Conservation (phyloP, 2,113 vertebrate genomes). For the Triplophysa dalaica region DNA sequence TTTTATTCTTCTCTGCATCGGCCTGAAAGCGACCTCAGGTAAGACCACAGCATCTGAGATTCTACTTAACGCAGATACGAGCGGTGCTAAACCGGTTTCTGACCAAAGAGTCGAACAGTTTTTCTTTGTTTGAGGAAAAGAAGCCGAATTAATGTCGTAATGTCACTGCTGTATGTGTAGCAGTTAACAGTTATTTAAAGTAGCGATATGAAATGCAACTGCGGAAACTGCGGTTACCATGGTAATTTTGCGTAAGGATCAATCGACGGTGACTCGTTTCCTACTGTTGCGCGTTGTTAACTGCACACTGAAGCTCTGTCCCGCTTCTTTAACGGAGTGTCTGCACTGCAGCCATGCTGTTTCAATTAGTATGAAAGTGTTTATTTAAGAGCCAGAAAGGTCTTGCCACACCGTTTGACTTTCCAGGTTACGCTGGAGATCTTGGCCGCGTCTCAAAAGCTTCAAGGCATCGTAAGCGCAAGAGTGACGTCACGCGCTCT, state of each 20-base stretch:
- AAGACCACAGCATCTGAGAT: constrained; percentile 38
- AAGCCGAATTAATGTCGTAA: neutral
- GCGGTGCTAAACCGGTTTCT: constrained; percentile 8
- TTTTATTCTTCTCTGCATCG: constrained; percentile 71
- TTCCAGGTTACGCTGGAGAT: constrained; percentile 4
- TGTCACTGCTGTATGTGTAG: neutral
- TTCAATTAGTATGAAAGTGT: constrained; percentile 27
- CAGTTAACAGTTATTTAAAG: neutral
- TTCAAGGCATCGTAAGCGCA: neutral
- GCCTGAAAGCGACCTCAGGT: constrained; percentile 62
- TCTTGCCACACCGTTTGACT: neutral
- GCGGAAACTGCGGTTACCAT: constrained; percentile 26
- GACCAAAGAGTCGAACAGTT: neutral
- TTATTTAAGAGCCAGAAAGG: constrained; percentile 30
- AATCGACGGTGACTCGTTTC: neutral
- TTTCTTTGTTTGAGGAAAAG: neutral
- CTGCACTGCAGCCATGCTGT: neutral
- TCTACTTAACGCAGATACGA: constrained; percentile 4
- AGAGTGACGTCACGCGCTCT: constrained; percentile 9
- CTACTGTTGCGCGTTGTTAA: neutral
- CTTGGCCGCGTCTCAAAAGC: constrained; percentile 2
- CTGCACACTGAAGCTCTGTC: neutral
- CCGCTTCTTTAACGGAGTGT: neutral
- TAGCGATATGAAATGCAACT: neutral
- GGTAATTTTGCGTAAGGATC: neutral